These are phyloP conservation scores for Gerris lacustris DNA, from an alignment of 2,888 invertebrate genomes.

Conservation along the genomic window DNA sequence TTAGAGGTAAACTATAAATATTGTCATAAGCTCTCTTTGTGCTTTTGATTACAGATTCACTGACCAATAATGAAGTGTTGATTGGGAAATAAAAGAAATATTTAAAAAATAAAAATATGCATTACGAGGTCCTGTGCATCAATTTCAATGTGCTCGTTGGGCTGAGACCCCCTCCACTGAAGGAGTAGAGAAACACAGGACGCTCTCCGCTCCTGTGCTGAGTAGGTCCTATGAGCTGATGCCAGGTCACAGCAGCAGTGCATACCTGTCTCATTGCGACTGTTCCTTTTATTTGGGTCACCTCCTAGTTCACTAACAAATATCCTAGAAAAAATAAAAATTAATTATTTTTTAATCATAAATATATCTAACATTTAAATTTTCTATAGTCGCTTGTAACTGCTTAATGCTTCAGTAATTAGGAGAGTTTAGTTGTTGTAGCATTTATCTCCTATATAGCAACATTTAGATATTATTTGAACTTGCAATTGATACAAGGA, in stretches of 20 bases:
- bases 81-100: no score
- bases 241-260: constrained; percentile 48
- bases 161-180: constrained; percentile 47
- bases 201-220: constrained; percentile 43
- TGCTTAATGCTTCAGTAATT: neutral
- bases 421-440: neutral
- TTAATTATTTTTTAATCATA: neutral
- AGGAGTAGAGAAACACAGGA: constrained; percentile 50
- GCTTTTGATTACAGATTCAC: no score
- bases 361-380: neutral
- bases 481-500: no score
- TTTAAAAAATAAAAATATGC: no score
- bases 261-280: constrained; percentile 48
- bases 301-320: constrained; percentile 52
- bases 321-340: constrained; percentile 40
- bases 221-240: constrained; percentile 39
- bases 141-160: constrained; percentile 47
- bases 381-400: neutral
- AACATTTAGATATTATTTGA: no score
- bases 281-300: constrained; percentile 56
- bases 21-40: no score
- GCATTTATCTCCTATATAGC: no score
- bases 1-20: no score
- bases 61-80: no score
- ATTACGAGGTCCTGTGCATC: constrained; percentile 48